Percentiles rank a stretch among this genome's conserved stretches.
Evolutionary conservation across 2,113 vertebrate genomes (phyloP).

Genomic region (Phalacrocorax aristotelis): DNA sequence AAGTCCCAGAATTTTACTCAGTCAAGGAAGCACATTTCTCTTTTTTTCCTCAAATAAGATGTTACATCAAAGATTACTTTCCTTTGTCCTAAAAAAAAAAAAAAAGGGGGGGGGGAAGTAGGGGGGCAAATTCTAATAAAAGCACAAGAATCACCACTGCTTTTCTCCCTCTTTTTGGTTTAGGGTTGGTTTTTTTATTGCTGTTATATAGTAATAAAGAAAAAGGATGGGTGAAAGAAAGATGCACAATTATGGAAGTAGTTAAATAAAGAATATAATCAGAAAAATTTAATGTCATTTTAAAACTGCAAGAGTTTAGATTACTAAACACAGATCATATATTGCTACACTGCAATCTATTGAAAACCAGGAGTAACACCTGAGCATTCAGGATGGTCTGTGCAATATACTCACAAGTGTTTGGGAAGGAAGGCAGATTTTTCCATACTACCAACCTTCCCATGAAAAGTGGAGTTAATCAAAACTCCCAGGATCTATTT

Average conservation of each 20-base stretch:
- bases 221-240: not conserved
- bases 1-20: not conserved
- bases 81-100: not conserved
- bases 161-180: not conserved
- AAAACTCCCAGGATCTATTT: not conserved
- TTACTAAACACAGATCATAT: not conserved
- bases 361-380: not conserved
- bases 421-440: not conserved
- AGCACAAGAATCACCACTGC: not conserved
- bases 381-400: not conserved
- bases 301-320: not conserved
- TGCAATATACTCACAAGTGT: not conserved
- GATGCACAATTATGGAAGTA: not conserved
- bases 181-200: not conserved
- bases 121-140: not conserved
- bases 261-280: not conserved
- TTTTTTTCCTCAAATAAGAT: not conserved
- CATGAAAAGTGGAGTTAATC: not conserved
- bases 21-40: not conserved
- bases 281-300: not conserved
- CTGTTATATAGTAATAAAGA: not conserved
- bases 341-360: not conserved
- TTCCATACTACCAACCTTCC: not conserved
- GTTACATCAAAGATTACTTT: not conserved
- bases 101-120: fast-evolving